Base-by-base conservation (phyloP, 2,797 vertebrate genomes). In the Gadopsis marmoratus region DNA sequence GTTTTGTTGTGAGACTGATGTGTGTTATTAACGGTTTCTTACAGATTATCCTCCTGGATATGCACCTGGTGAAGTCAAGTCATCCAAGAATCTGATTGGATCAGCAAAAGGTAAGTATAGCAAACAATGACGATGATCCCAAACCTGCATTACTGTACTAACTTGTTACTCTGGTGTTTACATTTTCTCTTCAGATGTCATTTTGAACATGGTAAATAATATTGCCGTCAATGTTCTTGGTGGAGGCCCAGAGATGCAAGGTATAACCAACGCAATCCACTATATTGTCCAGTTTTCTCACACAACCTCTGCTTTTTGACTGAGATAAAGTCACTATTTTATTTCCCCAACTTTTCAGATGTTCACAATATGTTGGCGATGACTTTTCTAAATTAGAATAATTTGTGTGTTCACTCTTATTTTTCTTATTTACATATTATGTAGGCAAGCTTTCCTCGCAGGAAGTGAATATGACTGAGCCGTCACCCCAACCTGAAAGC, bases 151-250 rank as follows among this genome's bases (percentile, higher is more conserved):
- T 19, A 29, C 23, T 64, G 9, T 33, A 14, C 65, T 59, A n/a
- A 81, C 31, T 35, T 69, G 3, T 63, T 11, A 19, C 41, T 64
- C 7, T 54, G 23, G 1, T 50, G 31, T 74, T 69, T 62, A 11
- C 3, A 7, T 63, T 77, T 56, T 74, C 17, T 86, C 82, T 87
- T 83, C 90, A 99, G 98, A 99, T 95, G 98, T 96, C 85, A 97
- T 99, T 92, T 88, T 99, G 77, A 99, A 96, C 83, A 98, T 99
- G 97, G 97, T 99, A 78, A 99, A 97, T 90, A 97, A 99, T 81
- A 97, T 99, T 83, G 98, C 97, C 80, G 97, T 96, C 90, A 99
- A 98, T 86, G 97, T 99, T 89, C 96, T 99, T 2, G 97, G 98
- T 81, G 96, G 96, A 86, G 95, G 95, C 86, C 89, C 95, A 58